These are phyloP conservation scores for Drosophila fungiperda DNA, from an alignment of 2,888 invertebrate genomes.

Conservation along the genomic window DNA sequence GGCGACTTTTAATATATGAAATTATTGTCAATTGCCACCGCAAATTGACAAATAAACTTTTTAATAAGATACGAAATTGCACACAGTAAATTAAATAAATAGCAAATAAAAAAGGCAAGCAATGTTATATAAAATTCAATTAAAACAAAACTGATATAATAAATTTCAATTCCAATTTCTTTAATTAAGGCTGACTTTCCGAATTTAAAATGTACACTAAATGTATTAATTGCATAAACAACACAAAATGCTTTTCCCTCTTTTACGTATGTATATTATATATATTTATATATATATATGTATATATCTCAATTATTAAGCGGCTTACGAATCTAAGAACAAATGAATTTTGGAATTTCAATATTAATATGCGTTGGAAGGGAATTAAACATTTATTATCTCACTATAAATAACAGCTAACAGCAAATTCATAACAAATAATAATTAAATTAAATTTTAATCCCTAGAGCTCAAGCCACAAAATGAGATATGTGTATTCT, in stretches of 20 bases:
- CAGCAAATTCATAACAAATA: background rate
- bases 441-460: background rate
- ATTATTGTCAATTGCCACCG: background rate
- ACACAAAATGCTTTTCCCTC: too few species aligned
- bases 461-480: background rate
- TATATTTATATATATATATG: too few species aligned
- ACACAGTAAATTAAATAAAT: constrained; percentile 1
- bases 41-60: constrained; percentile 33
- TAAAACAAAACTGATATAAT: background rate
- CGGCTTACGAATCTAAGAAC: background rate
- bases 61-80: constrained; percentile 26
- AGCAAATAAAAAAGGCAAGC: constrained; percentile 1
- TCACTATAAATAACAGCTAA: background rate
- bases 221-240: background rate
- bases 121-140: background rate
- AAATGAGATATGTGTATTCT: background rate
- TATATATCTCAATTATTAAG: background rate
- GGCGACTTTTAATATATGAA: constrained; percentile 43
- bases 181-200: background rate
- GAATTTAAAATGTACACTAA: background rate
- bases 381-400: background rate
- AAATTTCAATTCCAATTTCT: background rate
- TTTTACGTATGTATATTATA: too few species aligned
- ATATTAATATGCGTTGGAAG: background rate
- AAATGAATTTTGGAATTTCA: background rate